Base-by-base conservation (phyloP, 2,888 invertebrate genomes). In the Apodemia mormo region DNA sequence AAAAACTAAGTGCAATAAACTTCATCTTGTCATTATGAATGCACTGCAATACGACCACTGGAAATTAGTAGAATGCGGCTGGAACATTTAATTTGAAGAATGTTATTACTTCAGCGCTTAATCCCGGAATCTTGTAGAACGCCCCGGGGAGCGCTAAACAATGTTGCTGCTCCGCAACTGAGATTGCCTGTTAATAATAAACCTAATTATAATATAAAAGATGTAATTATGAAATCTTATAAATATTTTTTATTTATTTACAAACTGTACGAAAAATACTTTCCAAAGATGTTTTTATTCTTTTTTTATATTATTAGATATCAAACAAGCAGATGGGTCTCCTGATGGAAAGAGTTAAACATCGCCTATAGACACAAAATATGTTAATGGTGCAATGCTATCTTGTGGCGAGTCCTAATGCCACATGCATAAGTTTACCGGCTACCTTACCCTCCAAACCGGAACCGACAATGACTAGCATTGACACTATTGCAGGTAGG, bases 71-170 rank as follows among this genome's bases (percentile, higher is more conserved):
- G 58, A 58, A 30, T 30, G 58, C 10, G 30, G 61, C 61, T 61
- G 9, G 61, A 33, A 61, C 61, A 58, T 58, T 61, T 56, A 56
- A 56, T 56, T 56, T 56, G 56, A 56, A 56, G 56, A 56, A 56
- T 40, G 40, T 40, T 40, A 37, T 64, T 64, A 64, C 61, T 64
- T 64, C 37, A 64, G 14, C 61, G 61, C 33, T 64, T 64, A 64
- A 64, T 64, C 61, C 52, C 33, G 33, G 37, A 64, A 14, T 64
- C 33, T 64, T 64, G 37, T 33, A 4, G 4, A n/a, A 64, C 33
- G 61, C 61, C 33, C 61, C 14, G 12, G 61, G 61, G 61, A 64
- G 61, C 2, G 12, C 61, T 64, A 37, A 64, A 64, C 61, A 64
- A 64, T 64, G n/a, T 33, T 37, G 37, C 37, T 37, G 6, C 37